Evolutionary conservation across 1,140 invertebrate genomes (phyloP), one percentile per base, ranked within the genome.

Genomic region (Metaphire vulgaris): DNA sequence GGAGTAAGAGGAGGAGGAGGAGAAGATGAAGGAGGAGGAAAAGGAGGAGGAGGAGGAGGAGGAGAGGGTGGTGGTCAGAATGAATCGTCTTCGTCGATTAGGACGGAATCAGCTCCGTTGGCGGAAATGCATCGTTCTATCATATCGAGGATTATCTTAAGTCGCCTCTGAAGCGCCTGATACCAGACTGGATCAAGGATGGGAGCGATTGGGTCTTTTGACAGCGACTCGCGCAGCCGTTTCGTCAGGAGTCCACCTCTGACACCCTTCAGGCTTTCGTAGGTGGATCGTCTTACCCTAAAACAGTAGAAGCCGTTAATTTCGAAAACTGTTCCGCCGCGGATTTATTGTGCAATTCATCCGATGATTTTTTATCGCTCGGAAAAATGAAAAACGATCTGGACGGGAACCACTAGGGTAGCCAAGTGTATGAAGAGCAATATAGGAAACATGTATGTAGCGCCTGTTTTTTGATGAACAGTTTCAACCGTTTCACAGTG

Each of bases 71-170:
- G n/a, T n/a, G n/a, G n/a, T n/a, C n/a, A n/a, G n/a, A n/a, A n/a
- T n/a, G n/a, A n/a, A n/a, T n/a, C n/a, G n/a, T n/a, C 41, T 6
- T 56, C 41, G 41, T 56, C 67, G 28, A 69, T 26, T 26, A 69
- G 30, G 6, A 26, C 67, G 6, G 6, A 2, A 14, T 31, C 30
- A 26, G 67, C 6, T 21, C 31, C 78, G 72, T 33, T 77, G 76
- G 73, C 80, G 68, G 73, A 69, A 26, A 76, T 68, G 74, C 70
- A 80, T 67, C 30, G 75, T 16, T 77, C 64, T 33, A 80, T 76
- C 33, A 32, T 65, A 32, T 78, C 70, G 15, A 79, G 34, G 33
- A 75, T 69, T n/a, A 74, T 21, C 30, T 69, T 74, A 2, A 77
- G 72, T 1, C 76, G 41, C 32, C 71, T 64, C 12, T 77, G 72